A percentile compares a stretch with the other conserved stretches of the same genome.
Evolutionary conservation across 1,140 invertebrate species (phyloP).

Genomic region (Caerostris darwini): DNA sequence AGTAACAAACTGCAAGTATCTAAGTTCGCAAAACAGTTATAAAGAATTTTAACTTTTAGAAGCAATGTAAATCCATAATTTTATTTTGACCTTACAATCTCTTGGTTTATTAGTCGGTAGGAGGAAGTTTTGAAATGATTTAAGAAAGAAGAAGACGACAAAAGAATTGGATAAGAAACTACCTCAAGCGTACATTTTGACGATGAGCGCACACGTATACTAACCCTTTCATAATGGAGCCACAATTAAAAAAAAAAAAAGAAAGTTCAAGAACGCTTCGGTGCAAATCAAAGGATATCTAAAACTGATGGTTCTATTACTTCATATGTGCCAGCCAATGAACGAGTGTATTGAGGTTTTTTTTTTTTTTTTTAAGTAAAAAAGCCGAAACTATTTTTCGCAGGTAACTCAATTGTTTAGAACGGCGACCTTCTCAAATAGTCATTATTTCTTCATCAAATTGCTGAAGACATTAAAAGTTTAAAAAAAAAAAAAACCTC

Average conservation of each 20-base stretch:
- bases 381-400: constrained; percentile 23
- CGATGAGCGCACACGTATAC: background rate
- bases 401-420: background rate
- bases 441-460: constrained; percentile 15
- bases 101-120: background rate
- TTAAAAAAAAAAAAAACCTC: background rate
- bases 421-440: background rate
- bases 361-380: background rate
- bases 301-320: background rate
- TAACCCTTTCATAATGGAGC: constrained; percentile 30
- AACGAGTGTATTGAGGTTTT: constrained; percentile 18
- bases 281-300: constrained; percentile 34
- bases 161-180: constrained; percentile 22
- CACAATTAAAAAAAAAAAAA: background rate
- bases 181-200: constrained; percentile 39
- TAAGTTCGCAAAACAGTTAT: background rate
- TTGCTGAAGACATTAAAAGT: background rate
- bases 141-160: background rate
- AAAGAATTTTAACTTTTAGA: background rate
- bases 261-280: background rate
- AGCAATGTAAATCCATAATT: background rate
- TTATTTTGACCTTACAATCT: background rate
- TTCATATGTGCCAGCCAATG: background rate
- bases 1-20: background rate
- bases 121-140: background rate